Base-by-base conservation (phyloP, 2,797 vertebrate species). In the Diplodus puntazzo region DNA sequence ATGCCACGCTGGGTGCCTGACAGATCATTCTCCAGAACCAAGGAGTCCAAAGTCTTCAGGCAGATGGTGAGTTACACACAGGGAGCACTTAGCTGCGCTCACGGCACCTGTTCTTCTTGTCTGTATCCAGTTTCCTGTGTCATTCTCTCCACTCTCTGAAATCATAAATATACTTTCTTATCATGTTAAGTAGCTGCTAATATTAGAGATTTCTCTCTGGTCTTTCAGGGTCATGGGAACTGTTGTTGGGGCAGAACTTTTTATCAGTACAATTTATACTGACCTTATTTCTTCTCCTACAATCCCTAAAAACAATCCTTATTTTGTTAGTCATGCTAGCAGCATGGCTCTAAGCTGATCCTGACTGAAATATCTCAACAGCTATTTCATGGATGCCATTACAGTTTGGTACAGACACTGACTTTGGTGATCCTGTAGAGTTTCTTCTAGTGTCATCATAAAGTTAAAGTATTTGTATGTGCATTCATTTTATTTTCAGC, bases 21-120 rank as follows among this genome's bases (percentile, higher is more conserved):
- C 80, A 96, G 97, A 65, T 94, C 97, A 50, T 98, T 97, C 92
- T 87, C 95, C 88, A 95, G 98, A 81, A 96, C 95, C 89, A 98
- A 98, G 95, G 98, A 98, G 89, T 98, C 97, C 73, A 99, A 99
- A 92, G 97, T 97, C 73, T 98, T 98, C 94, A 95, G 97, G 85
- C 97, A 98, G 95, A 99, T 99, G 97, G 98, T 99, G 90, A 97
- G 97, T 69, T 52, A 91, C 92, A 0, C 91, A 83, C 70, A 53
- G 61, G 55, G 53, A 74, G 66, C 60, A 27, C 27, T 52, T 25
- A 63, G 21, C 94, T 91, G 5, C 65, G 39, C 52, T 13, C 57
- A 27, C 17, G 25, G 54, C 73, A 81, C 73, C 53, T 70, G 54
- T 73, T 78, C 49, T 23, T 30, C 53, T 58, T 42, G 30, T 64